Base-by-base conservation (phyloP, 2,888 invertebrate genomes). In the Metopia argyrocephala region DNA sequence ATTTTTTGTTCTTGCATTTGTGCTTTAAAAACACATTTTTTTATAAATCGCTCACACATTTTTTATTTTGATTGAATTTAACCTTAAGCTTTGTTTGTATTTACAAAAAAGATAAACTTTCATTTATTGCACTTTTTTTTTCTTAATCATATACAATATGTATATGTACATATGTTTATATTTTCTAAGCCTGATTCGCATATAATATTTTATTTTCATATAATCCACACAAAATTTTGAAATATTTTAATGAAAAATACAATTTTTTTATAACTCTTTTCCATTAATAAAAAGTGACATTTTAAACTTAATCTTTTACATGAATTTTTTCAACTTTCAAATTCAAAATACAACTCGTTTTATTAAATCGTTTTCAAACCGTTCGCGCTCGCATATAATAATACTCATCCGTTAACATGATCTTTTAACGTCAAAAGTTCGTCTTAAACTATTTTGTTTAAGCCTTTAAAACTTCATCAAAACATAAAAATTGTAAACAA, bases 401-500 rank as follows among this genome's bases (percentile, higher is more conserved):
- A 20, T n/a, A 9, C 15, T 82, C 48, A 76, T 64, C 83, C 83
- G 84, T 65, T 82, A 48, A n/a, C 59, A 70, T 61, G 83, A 73
- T 79, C 74, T 82, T 76, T 31, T 79, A 69, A 5, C 83, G 78
- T 82, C 81, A 82, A 85, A 83, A 85, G 84, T 83, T 85, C 86
- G 85, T 82, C 84, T 85, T 82, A 82, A 83, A 88, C 88, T 88
- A 85, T 78, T 74, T 69, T 25, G 75, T 76, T 81, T 75, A 71
- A 70, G 56, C 65, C 62, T 52, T 45, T 70, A 7, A 62, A 80
- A 66, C 68, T 68, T 57, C 56, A 25, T 57, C 50, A 73, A 69
- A 73, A 69, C 78, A 71, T 54, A 59, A 52, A 59, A 54, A 3
- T 9, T 9, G 27, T 21, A 21, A 7, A 3, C n/a, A 28, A 69